Conservation (phyloP, 2,113 vertebrate species). For the Enhydra lutris region DNA sequence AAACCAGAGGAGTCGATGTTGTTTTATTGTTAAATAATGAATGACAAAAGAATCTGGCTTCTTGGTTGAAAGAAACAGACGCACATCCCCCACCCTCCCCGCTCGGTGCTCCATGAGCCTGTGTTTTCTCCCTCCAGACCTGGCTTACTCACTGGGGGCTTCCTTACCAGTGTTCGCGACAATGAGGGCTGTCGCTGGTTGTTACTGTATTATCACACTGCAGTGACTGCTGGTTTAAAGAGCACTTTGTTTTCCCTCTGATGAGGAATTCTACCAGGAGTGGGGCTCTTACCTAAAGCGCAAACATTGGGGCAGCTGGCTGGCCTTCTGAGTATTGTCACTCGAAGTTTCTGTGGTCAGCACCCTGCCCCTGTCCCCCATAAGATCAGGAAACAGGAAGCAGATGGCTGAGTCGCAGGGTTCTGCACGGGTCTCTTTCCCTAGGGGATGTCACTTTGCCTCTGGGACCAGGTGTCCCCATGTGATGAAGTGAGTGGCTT, state of each 20-base stretch:
- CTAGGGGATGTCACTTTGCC: neutral
- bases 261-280: neutral
- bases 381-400: neutral
- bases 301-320: neutral
- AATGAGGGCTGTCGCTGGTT: neutral
- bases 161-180: too few relatives aligned
- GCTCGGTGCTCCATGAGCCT: too few relatives aligned
- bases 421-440: neutral
- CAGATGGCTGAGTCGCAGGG: rapidly evolving
- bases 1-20: neutral
- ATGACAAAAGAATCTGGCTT: neutral
- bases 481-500: neutral
- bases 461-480: neutral
- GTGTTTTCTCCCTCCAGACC: too few relatives aligned
- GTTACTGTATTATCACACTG: neutral
- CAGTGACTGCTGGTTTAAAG: neutral
- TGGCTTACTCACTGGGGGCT: too few relatives aligned
- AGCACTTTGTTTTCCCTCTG: neutral
- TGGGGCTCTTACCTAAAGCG: neutral
- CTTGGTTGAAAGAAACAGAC: neutral
- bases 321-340: neutral
- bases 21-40: neutral
- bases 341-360: neutral
- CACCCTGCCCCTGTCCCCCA: rapidly evolving
- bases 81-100: rapidly evolving